A percentile compares a stretch with the other conserved stretches of the same genome.
Conservation (phyloP, 2,113 vertebrate genomes). For the Hyaena hyaena region DNA sequence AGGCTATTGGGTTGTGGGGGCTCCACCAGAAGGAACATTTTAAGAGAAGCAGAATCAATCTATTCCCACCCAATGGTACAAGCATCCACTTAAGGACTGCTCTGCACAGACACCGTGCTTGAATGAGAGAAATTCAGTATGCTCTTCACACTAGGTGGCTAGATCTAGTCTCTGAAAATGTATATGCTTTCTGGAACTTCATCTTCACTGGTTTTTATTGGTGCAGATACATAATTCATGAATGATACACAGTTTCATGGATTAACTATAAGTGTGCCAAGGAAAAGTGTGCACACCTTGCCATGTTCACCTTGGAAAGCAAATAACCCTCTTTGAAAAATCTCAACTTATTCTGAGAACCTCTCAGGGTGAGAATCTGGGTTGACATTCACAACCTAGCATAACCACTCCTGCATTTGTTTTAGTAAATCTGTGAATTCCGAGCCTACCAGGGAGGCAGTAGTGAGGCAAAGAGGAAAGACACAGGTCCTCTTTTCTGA, state of each 20-base stretch:
- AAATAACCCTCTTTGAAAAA: not conserved
- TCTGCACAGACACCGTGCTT: not conserved
- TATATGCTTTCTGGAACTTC: not conserved
- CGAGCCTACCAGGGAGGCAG: not conserved
- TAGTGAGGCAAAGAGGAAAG: not conserved
- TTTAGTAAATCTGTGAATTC: not conserved
- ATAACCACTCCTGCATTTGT: not conserved
- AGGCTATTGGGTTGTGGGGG: not conserved
- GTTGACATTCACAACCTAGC: too few species aligned
- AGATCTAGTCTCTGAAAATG: not conserved
- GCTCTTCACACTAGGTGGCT: not conserved
- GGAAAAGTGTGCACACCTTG: not conserved
- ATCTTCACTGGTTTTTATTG: not conserved
- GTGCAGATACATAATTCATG: not conserved
- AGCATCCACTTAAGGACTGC: fast-evolving
- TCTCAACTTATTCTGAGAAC: not conserved
- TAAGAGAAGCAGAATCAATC: not conserved
- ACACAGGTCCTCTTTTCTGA: not conserved
- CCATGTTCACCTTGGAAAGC: not conserved
- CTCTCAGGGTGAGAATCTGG: not conserved
- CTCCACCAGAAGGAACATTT: not conserved
- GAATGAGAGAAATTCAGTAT: not conserved
- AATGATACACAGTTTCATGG: not conserved
- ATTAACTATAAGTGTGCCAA: not conserved
- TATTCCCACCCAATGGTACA: fast-evolving